These are phyloP conservation scores for Triops cancriformis DNA, from an alignment of 1,140 invertebrate species.

Conservation along the genomic window DNA sequence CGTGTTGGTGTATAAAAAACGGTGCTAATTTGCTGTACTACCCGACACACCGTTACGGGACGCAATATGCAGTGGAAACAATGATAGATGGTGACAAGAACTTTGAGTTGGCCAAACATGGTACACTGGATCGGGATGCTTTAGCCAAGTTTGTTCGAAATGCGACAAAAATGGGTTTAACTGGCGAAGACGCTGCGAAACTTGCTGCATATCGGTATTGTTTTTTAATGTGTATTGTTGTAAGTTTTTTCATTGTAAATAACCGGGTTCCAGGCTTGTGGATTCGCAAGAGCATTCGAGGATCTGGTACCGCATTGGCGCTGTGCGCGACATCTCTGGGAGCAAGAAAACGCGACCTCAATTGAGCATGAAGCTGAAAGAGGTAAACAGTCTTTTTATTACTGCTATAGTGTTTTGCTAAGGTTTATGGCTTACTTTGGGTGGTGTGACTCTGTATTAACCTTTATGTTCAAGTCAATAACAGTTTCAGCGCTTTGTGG, in stretches of 20 bases:
- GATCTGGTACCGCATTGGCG: conserved; percentile 54
- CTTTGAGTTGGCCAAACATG: conserved; percentile 39
- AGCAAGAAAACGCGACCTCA: conserved; percentile 42
- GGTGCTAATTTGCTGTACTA: conserved; percentile 6
- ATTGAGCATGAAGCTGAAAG: conserved; percentile 38
- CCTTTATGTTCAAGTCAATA: not conserved
- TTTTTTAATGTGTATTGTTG: not conserved
- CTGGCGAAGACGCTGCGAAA: conserved; percentile 50
- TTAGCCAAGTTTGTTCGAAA: conserved; percentile 47
- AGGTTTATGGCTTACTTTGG: not conserved
- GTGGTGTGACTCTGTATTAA: not conserved
- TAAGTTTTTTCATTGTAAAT: not conserved
- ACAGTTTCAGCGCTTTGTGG: not conserved
- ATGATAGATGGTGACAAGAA: conserved; percentile 37
- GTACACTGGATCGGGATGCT: conserved; percentile 43
- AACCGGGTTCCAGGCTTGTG: conserved; percentile 39
- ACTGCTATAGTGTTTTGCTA: not conserved
- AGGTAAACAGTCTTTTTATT: conserved; percentile 35
- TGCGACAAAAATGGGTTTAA: conserved; percentile 47
- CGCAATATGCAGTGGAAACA: conserved; percentile 37
- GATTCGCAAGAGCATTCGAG: conserved; percentile 46
- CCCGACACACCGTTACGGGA: conserved; percentile 12
- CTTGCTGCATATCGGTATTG: conserved; percentile 48
- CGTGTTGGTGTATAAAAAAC: not conserved
- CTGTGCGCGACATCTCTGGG: conserved; percentile 48